Evolutionary conservation across 2,797 vertebrate species (phyloP).

Genomic region (Perodicticus potto): DNA sequence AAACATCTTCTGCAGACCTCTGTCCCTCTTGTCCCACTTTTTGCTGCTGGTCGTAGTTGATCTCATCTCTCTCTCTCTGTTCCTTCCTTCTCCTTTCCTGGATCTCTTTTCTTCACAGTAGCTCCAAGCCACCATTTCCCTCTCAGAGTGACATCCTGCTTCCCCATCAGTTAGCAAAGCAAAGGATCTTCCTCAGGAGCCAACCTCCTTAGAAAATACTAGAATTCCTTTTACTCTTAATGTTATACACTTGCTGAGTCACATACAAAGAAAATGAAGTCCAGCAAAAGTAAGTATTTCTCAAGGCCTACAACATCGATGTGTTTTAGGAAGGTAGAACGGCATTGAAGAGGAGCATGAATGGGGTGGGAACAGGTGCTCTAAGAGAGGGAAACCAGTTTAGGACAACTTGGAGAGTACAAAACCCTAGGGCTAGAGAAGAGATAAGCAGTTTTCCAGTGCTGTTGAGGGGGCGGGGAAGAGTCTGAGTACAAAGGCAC

Average conservation of each 20-base stretch:
- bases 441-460: not conserved
- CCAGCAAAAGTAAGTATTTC: not conserved
- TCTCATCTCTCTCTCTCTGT: not conserved
- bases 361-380: not conserved
- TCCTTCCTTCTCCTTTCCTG: not conserved
- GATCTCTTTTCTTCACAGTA: not conserved
- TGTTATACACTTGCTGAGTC: not conserved
- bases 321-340: not conserved
- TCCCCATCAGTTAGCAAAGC: not conserved
- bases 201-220: not conserved
- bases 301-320: not conserved
- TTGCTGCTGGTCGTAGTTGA: rapidly evolving
- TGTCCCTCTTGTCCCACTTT: too few relatives aligned
- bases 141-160: not conserved
- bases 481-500: not conserved
- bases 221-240: not conserved
- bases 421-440: not conserved
- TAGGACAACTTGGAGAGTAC: not conserved
- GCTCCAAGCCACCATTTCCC: not conserved
- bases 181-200: not conserved
- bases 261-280: not conserved
- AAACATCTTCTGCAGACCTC: not conserved
- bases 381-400: not conserved
- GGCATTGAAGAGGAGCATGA: not conserved
- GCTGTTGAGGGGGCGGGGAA: not conserved